phyloP scores from a whole-genome alignment of 1,140 invertebrate species.

The Listronotus oregonensis region DNA sequence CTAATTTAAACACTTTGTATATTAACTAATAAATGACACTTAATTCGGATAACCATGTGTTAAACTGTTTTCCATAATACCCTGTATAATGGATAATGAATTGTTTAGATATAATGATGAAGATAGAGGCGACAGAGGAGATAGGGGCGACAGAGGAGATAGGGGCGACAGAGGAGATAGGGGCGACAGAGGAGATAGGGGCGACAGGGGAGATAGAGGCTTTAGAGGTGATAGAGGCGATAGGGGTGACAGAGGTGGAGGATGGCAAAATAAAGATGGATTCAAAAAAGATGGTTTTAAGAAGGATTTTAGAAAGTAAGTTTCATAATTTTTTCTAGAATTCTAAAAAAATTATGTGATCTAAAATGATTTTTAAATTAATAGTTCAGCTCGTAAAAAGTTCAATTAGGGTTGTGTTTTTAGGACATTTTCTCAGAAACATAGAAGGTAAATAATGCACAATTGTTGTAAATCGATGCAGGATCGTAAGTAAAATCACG shows the following conservation, averaged over 20 bases:
- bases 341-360: conserved; percentile 2
- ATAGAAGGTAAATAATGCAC: no score
- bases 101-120: no score
- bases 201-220: conserved; percentile 15
- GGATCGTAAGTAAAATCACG: no score
- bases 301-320: conserved; percentile 37
- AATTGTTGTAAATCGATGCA: no score
- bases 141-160: neutral
- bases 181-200: neutral
- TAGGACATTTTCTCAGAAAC: no score
- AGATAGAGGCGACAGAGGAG: neutral
- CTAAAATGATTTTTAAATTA: conserved; percentile 6
- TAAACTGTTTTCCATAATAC: no score
- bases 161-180: neutral
- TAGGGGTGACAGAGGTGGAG: conserved; percentile 1
- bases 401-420: no score
- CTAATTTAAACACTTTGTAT: no score
- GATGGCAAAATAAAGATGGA: conserved; percentile 16
- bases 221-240: conserved; percentile 13
- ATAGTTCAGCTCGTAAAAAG: no score
- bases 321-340: conserved; percentile 5
- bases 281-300: conserved; percentile 17
- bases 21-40: no score
- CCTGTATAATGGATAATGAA: no score
- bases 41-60: no score